A percentile compares a stretch with the other conserved stretches of the same genome.
These are phyloP conservation scores for Corvus hawaiiensis DNA, from an alignment of 2,113 vertebrate species.

Conservation along the genomic window DNA sequence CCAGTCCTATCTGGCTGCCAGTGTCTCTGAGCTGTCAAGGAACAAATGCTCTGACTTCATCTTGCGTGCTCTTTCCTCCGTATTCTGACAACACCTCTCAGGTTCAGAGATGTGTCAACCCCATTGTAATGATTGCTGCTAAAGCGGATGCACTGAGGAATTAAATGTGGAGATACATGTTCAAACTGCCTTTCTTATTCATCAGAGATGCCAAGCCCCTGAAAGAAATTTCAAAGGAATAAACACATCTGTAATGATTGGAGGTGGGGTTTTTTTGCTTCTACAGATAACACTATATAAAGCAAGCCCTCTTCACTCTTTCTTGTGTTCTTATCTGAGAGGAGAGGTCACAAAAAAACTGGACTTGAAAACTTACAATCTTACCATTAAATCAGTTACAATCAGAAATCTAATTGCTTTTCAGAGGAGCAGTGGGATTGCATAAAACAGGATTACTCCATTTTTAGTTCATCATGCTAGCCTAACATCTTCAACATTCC, in stretches of 20 bases:
- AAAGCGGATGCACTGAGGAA: neutral
- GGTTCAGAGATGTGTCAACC: neutral
- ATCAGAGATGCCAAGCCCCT: neutral
- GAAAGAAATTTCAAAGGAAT: neutral
- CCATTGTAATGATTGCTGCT: constrained; percentile 5
- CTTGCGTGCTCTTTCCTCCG: neutral
- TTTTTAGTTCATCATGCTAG: neutral
- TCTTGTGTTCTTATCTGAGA: neutral
- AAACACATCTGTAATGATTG: neutral
- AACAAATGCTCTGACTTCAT: constrained; percentile 27
- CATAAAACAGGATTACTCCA: neutral
- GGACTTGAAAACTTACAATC: neutral
- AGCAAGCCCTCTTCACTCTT: neutral
- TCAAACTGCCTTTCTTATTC: neutral
- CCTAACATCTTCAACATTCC: neutral
- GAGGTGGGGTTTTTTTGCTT: neutral
- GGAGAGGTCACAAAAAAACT: neutral
- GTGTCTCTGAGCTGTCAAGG: neutral
- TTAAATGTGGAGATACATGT: neutral
- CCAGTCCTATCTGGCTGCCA: neutral
- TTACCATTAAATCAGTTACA: neutral
- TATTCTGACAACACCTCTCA: neutral
- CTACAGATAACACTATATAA: neutral
- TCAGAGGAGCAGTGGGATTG: neutral
- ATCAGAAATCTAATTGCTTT: neutral